Evolutionary conservation across 2,888 invertebrate species (phyloP), one percentile per base, ranked within the genome.

Genomic region (Calameuta idolon): DNA sequence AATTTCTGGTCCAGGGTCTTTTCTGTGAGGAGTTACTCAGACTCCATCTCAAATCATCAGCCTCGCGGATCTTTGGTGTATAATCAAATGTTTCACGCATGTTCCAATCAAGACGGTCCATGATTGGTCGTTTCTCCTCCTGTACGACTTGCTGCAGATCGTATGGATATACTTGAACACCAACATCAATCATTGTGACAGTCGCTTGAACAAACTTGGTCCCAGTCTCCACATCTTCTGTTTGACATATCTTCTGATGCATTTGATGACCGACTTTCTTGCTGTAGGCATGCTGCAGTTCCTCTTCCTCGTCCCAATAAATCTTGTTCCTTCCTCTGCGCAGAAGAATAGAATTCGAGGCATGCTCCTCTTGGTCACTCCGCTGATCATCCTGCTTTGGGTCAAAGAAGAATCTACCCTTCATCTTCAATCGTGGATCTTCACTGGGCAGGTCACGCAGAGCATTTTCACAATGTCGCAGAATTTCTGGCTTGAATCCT

Each of bases 401-500:
- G 78, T 91, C 87, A 76, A 85, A 91, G 83, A 91, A 91, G 80
- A 91, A 91, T 75, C 91, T 87, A 30, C 91, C 91, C 69, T 88
- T 90, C 87, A 89, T 88, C 77, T 88, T 90, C 76, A 91, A 85
- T 31, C 91, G 89, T 3, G 89, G 89, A 84, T 91, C 91, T 81
- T 91, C 91, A 1, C 84, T 77, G 0, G 91, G 91, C 74, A 91
- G 84, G 69, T 89, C 89, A 15, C 89, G 88, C 15, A 91, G 81
- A 4, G 91, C 91, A 75, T 86, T 86, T 81, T 91, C 91, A 78
- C 91, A 91, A 77, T 89, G 87, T 37, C 88, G 89, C 77, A 90
- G 84, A 80, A 91, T 89, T 86, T 91, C 91, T 37, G 90, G 91
- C 79, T 87, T 89, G 85, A 90, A 91, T 87, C 91, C 91, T 91